A percentile compares a stretch with the other conserved stretches of the same genome.
Evolutionary conservation across 2,797 vertebrate species (phyloP).

Genomic region (Dendrocincla fuliginosa): DNA sequence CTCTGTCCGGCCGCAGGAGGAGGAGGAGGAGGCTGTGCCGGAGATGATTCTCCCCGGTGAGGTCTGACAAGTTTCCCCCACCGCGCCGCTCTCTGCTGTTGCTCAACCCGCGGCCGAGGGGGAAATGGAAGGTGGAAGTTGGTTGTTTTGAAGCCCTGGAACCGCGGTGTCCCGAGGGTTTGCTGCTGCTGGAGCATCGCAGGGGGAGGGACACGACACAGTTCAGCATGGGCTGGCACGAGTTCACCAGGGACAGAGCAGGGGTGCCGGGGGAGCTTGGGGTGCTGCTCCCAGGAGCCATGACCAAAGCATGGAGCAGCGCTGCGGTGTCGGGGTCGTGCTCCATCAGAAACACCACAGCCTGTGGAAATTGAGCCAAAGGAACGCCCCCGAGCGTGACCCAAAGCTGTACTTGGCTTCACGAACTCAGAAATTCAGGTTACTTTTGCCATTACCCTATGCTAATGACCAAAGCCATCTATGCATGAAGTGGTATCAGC

Average conservation of each 20-base stretch:
- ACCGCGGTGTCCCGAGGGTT: neutral
- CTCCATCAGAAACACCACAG: neutral
- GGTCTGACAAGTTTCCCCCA: neutral
- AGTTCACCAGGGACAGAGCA: neutral
- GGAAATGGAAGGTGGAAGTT: neutral
- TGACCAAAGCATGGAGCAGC: neutral
- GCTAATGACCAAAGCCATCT: neutral
- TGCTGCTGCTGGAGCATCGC: neutral
- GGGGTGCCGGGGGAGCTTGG: neutral
- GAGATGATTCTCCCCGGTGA: neutral
- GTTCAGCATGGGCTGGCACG: accelerated
- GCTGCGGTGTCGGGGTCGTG: neutral
- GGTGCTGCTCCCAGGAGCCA: neutral
- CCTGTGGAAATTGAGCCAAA: accelerated
- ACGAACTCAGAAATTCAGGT: neutral
- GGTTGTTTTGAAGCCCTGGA: neutral
- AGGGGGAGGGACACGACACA: no score
- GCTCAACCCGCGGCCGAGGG: neutral
- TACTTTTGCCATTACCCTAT: neutral
- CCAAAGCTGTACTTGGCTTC: neutral
- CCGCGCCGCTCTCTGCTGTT: neutral
- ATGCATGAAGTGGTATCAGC: neutral
- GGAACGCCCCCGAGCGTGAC: no score
- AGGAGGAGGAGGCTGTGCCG: neutral
- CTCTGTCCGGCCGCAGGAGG: neutral